Evolutionary conservation across 1,140 invertebrate species (phyloP).

Genomic region (Muscidifurax raptorellus): DNA sequence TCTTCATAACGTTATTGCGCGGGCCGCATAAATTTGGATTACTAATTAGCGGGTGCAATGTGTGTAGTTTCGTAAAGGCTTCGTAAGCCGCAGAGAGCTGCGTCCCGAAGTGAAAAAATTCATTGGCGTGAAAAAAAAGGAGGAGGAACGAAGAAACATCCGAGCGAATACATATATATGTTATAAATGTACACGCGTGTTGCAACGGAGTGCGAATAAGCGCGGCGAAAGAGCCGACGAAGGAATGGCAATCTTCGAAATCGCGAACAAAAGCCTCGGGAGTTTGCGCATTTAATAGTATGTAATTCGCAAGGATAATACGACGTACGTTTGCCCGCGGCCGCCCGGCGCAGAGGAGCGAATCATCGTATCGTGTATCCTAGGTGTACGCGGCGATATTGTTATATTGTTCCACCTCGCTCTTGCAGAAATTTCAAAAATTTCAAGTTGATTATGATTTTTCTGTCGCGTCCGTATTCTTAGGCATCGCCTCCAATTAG

Average conservation of each 20-base stretch:
- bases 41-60: conserved; percentile 44
- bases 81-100: background rate
- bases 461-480: no score
- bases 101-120: conserved; percentile 30
- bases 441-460: background rate
- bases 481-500: no score
- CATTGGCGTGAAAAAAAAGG: conserved; percentile 12
- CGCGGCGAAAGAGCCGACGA: background rate
- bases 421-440: background rate
- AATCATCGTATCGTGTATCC: conserved; percentile 25
- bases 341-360: background rate
- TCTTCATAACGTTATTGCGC: conserved; percentile 47
- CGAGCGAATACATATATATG: conserved; percentile 2
- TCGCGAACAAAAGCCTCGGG: conserved; percentile 50
- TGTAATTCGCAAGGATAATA: conserved; percentile 59
- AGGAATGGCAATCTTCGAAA: conserved; percentile 53
- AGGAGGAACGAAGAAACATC: conserved; percentile 3
- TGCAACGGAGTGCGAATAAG: background rate
- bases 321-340: conserved; percentile 19
- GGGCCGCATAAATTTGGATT: conserved; percentile 43
- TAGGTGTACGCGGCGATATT: background rate
- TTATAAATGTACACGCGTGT: no score
- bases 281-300: conserved; percentile 53
- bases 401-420: no score
- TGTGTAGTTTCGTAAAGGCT: conserved; percentile 44